A percentile compares a stretch with the other conserved stretches of the same genome.
Evolutionary conservation across 1,140 invertebrate genomes (phyloP).

Genomic region (Reticulitermes speratus): DNA sequence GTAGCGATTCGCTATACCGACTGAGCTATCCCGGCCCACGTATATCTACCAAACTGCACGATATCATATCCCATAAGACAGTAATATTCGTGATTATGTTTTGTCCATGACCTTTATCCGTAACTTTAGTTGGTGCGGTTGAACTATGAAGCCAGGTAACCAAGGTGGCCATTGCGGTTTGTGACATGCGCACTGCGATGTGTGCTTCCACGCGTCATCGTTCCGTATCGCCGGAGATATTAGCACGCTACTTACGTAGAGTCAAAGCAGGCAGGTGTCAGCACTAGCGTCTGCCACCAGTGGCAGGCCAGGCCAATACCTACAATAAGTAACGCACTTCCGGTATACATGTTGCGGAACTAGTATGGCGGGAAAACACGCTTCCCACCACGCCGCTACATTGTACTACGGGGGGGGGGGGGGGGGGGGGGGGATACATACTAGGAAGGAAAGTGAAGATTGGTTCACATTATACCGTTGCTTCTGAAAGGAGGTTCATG

Average conservation of each 20-base stretch:
- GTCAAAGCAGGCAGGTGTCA: neutral
- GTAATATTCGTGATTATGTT: too few species aligned
- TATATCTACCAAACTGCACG: too few species aligned
- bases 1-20: too few species aligned
- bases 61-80: too few species aligned
- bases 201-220: neutral
- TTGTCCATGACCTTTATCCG: too few species aligned
- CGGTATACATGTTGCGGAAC: conserved; percentile 13
- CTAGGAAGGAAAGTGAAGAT: neutral
- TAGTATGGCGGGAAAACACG: neutral
- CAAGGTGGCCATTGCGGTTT: neutral
- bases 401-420: neutral
- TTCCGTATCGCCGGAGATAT: conserved; percentile 10
- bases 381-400: neutral
- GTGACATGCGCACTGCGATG: neutral
- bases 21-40: too few species aligned
- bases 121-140: too few species aligned
- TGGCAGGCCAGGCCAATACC: neutral
- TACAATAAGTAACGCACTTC: neutral
- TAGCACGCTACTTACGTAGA: neutral
- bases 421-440: neutral
- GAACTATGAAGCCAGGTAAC: neutral
- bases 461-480: neutral
- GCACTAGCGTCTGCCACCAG: neutral
- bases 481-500: too few species aligned